A percentile compares a stretch with the other conserved stretches of the same genome.
Conservation (phyloP, 1,140 invertebrate genomes). For the Phthorimaea operculella region DNA sequence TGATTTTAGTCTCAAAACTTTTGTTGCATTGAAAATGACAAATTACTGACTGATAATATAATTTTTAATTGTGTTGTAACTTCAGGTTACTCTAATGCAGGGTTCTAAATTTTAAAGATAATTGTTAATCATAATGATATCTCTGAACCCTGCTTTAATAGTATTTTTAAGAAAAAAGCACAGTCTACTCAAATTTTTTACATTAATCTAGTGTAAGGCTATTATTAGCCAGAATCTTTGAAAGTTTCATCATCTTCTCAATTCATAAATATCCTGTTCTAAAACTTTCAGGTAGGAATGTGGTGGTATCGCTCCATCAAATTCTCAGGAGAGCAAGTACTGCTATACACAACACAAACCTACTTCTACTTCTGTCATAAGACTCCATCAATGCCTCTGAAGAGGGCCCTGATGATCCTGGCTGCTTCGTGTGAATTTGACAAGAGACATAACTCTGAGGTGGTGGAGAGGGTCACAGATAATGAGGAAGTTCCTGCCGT, state of each 20-base stretch:
- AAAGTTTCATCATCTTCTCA: too few relatives aligned
- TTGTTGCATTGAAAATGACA: neutral
- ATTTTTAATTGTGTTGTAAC: too few relatives aligned
- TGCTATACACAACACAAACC: conserved; percentile 94
- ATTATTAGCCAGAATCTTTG: too few relatives aligned
- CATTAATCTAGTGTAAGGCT: too few relatives aligned
- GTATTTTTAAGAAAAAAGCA: too few relatives aligned
- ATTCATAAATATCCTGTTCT: neutral
- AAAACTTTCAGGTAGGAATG: conserved; percentile 79
- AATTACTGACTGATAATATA: neutral
- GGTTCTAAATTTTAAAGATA: too few relatives aligned
- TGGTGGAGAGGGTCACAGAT: conserved; percentile 92
- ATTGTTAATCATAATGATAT: too few relatives aligned
- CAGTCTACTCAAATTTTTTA: too few relatives aligned
- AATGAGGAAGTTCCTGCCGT: conserved; percentile 95
- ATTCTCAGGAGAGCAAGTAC: conserved; percentile 95
- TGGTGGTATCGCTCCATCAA: conserved; percentile 99
- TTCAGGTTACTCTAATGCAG: too few relatives aligned
- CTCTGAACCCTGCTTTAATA: too few relatives aligned
- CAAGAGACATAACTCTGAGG: conserved; percentile 92
- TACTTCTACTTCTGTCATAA: conserved; percentile 97
- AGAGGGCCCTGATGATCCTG: conserved; percentile 95
- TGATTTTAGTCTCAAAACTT: conserved; percentile 1
- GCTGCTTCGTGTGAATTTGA: conserved; percentile 97
- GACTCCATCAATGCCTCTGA: conserved; percentile 94